Evolutionary conservation across 1,140 invertebrate genomes (phyloP).

Genomic region (Forficula auricularia): DNA sequence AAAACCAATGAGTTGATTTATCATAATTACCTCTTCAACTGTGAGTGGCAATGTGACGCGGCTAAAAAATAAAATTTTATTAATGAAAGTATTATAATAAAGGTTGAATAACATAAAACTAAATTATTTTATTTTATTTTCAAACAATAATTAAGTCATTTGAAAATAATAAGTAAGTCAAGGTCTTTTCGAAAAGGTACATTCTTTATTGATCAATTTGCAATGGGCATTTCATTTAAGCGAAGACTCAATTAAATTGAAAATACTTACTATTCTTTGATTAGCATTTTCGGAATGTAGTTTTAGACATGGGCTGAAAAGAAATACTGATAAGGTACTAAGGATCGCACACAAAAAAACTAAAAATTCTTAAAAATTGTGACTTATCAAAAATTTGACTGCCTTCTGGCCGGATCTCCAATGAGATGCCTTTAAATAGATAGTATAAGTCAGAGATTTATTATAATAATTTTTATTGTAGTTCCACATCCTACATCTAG

Average conservation of each 20-base stretch:
- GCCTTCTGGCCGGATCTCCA: too few relatives aligned
- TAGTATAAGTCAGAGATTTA: too few relatives aligned
- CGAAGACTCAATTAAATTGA: too few relatives aligned
- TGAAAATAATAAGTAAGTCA: conserved; percentile 5
- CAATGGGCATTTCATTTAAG: not conserved
- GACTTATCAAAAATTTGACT: too few relatives aligned
- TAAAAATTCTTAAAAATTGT: too few relatives aligned
- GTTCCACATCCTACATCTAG: too few relatives aligned
- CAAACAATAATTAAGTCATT: not conserved
- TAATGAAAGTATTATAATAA: not conserved
- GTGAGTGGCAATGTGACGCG: conserved; percentile 54
- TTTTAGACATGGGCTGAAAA: conserved; percentile 9
- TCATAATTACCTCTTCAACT: conserved; percentile 46
- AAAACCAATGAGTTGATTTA: conserved; percentile 10
- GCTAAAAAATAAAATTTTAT: conserved; percentile 23
- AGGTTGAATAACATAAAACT: not conserved
- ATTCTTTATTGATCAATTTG: conserved; percentile 1
- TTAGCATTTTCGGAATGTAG: conserved; percentile 24
- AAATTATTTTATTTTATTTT: not conserved
- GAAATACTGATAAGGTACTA: not conserved
- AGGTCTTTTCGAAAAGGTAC: conserved; percentile 1
- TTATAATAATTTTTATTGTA: too few relatives aligned
- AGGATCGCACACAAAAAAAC: too few relatives aligned
- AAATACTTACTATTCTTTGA: conserved; percentile 30
- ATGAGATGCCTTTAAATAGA: too few relatives aligned